Evolutionary conservation across 2,888 invertebrate genomes (phyloP), one percentile per base, ranked within the genome.

Genomic region (Copidosoma aretas): DNA sequence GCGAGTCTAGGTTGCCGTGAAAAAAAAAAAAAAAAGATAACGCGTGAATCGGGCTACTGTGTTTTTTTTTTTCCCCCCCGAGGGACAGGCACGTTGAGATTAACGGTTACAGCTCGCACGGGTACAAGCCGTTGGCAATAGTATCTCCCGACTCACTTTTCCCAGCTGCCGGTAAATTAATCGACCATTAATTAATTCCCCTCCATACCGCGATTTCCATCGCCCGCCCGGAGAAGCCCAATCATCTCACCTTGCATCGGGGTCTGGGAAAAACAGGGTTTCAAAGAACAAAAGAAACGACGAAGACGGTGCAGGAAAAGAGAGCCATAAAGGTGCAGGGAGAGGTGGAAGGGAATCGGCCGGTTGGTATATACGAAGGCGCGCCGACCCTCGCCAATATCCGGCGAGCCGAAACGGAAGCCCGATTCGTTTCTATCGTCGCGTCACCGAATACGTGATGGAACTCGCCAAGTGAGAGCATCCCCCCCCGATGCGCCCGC

Each of bases 361-460:
- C 4, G 3, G 32, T 32, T 3, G 3, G 32, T 32, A 32, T 32
- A 32, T 32, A 32, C 39, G 61, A 60, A 69, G 57, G 25, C 51
- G 22, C 24, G 43, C 21, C n/a, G 21, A 25, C 67, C 59, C 71
- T 63, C 68, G 72, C 66, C 71, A 73, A 75, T 73, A 75, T 75
- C 74, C 73, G 41, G 69, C 66, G 68, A 73, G 67, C 68, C 54
- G 68, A 61, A 73, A 71, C 71, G 61, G 71, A 71, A 70, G 64
- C 72, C 67, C 71, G 72, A 72, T 73, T 72, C 70, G 70, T 73
- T 74, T 74, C 73, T 73, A 74, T 75, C 70, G 68, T 70, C 71
- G 69, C 70, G 70, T 75, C 73, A 71, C 73, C 66, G 68, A 69
- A 68, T 73, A 73, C 75, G 75, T 75, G 75, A 75, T 71, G 70